Evolutionary conservation across 1,140 invertebrate species (phyloP).

Genomic region (Sogatella furcifera): DNA sequence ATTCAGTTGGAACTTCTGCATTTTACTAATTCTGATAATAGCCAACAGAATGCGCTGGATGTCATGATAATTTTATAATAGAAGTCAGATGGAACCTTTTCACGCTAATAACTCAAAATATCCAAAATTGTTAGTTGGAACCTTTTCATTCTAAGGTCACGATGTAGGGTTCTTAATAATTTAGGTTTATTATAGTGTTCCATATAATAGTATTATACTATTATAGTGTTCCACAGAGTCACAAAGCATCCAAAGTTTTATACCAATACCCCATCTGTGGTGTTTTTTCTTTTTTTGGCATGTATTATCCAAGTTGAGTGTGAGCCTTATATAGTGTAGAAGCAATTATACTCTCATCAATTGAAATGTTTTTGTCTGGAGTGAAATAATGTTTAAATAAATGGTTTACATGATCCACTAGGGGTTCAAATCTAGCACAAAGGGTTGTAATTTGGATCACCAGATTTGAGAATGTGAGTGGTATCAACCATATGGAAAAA

Average conservation of each 20-base stretch:
- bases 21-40: no score
- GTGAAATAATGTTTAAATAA: constrained; percentile 7
- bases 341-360: constrained; percentile 16
- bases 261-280: constrained; percentile 16
- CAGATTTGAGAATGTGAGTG: neutral
- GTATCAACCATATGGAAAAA: constrained; percentile 14
- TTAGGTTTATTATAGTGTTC: no score
- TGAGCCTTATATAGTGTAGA: constrained; percentile 10
- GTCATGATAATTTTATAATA: no score
- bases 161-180: no score
- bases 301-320: constrained; percentile 14
- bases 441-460: constrained; percentile 5
- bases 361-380: constrained; percentile 5
- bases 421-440: constrained; percentile 8
- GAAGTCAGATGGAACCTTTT: no score
- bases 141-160: no score
- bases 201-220: no score
- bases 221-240: constrained; percentile 1
- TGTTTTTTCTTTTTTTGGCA: constrained; percentile 17
- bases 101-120: no score
- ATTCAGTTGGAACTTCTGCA: no score
- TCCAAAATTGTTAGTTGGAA: no score
- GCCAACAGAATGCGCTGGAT: no score
- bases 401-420: constrained; percentile 9
- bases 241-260: constrained; percentile 17